These are phyloP conservation scores for Rhizoglyphus robini DNA, from an alignment of 1,140 invertebrate species.

Conservation along the genomic window DNA sequence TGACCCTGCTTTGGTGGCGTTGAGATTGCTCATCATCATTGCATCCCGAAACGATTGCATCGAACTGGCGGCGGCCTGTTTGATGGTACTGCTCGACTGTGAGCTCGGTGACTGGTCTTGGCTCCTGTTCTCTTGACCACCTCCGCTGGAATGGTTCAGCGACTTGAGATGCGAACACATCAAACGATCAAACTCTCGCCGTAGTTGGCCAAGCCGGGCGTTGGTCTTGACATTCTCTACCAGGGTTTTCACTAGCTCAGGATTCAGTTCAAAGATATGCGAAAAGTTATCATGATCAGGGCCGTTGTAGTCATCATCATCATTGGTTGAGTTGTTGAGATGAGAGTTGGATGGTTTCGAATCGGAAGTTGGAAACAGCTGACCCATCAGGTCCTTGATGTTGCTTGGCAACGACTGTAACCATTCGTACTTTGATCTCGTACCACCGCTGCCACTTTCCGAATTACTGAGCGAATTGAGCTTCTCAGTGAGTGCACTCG, in stretches of 20 bases:
- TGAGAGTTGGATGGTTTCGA: neutral
- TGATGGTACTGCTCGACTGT: neutral
- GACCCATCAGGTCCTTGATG: neutral
- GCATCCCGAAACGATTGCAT: too few species aligned
- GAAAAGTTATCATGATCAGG: neutral
- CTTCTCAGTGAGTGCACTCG: neutral
- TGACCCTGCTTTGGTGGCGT: too few species aligned
- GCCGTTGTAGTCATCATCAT: neutral
- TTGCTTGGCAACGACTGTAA: neutral
- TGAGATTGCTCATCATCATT: too few species aligned
- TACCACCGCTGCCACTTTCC: neutral
- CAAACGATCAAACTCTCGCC: conserved; percentile 6
- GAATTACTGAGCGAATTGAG: too few species aligned
- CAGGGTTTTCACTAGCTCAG: conserved; percentile 4
- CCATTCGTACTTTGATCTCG: neutral
- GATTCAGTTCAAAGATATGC: neutral
- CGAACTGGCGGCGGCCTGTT: neutral
- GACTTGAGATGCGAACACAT: conserved; percentile 8
- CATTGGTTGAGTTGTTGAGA: neutral
- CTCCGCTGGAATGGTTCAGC: neutral
- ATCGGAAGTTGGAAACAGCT: neutral
- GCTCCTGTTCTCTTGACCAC: neutral
- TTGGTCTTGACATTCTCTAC: conserved; percentile 5
- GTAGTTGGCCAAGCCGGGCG: neutral
- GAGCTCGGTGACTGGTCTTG: neutral